phyloP scores from a whole-genome alignment of 2,797 vertebrate species.

The Muscicapa striata region DNA sequence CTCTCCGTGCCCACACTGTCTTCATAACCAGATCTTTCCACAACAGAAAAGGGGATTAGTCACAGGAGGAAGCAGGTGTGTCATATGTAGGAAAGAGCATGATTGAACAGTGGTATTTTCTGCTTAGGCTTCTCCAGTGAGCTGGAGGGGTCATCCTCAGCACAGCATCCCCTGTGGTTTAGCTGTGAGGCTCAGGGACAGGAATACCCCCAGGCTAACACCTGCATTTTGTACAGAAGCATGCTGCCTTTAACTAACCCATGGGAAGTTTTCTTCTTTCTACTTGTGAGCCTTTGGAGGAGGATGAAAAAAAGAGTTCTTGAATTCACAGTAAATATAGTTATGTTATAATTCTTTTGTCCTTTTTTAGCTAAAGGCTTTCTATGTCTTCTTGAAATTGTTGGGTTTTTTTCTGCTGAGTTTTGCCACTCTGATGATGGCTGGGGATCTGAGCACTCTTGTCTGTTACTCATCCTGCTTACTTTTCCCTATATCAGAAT shows the following conservation, averaged over 20 bases:
- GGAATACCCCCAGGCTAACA: background rate
- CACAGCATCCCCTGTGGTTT: background rate
- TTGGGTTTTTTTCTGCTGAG: fast-evolving
- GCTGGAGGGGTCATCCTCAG: background rate
- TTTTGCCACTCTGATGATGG: background rate
- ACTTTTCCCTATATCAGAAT: background rate
- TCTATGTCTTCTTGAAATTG: background rate
- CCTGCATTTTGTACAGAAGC: background rate
- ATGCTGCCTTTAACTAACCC: background rate
- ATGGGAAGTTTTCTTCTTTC: background rate
- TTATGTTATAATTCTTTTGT: background rate
- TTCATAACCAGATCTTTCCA: conserved; percentile 42
- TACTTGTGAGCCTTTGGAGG: background rate
- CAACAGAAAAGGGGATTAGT: conserved; percentile 52
- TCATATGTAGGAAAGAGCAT: background rate
- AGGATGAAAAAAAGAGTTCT: background rate
- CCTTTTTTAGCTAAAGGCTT: background rate
- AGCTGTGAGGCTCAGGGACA: background rate
- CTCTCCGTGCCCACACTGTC: background rate
- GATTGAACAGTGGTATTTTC: conserved; percentile 42
- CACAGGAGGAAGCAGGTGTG: conserved; percentile 59
- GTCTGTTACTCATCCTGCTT: background rate
- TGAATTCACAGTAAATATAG: background rate
- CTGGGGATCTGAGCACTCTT: background rate
- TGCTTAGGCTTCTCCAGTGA: background rate